These are phyloP conservation scores for Phainopepla nitens DNA, from an alignment of 2,113 vertebrate species.

Conservation along the genomic window DNA sequence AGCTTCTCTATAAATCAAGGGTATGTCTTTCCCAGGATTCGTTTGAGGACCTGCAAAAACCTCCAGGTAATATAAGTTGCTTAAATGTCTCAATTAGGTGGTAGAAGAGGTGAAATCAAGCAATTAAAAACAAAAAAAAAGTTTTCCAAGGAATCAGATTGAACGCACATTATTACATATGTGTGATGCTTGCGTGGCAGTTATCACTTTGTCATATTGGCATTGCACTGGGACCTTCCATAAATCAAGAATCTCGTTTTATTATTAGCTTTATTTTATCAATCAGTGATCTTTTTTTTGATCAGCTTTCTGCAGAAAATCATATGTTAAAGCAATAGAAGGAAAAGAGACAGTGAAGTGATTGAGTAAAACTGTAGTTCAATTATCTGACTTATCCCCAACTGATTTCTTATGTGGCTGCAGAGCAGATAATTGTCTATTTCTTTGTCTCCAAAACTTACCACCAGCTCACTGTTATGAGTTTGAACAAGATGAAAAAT, in stretches of 20 bases:
- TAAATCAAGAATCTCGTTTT: background rate
- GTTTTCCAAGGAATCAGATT: background rate
- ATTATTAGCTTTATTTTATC: background rate
- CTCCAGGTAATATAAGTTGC: background rate
- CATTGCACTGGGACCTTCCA: background rate
- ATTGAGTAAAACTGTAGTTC: background rate
- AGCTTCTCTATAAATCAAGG: background rate
- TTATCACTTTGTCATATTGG: background rate
- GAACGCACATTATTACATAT: rapidly evolving
- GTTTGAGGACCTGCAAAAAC: background rate
- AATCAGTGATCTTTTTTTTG: background rate
- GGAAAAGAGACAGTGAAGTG: background rate
- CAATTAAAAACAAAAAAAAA: background rate
- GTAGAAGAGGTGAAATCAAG: background rate
- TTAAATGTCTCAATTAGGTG: background rate
- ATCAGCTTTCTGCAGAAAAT: background rate
- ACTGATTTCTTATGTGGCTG: background rate
- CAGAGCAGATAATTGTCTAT: background rate
- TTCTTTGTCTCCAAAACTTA: background rate
- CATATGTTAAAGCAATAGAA: background rate
- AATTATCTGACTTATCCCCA: background rate
- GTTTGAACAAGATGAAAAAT: background rate
- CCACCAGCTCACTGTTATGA: background rate
- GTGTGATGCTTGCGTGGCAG: too few species aligned
- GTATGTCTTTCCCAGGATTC: background rate